phyloP scores from a whole-genome alignment of 2,888 invertebrate species.

The Odontocolon sp. region DNA sequence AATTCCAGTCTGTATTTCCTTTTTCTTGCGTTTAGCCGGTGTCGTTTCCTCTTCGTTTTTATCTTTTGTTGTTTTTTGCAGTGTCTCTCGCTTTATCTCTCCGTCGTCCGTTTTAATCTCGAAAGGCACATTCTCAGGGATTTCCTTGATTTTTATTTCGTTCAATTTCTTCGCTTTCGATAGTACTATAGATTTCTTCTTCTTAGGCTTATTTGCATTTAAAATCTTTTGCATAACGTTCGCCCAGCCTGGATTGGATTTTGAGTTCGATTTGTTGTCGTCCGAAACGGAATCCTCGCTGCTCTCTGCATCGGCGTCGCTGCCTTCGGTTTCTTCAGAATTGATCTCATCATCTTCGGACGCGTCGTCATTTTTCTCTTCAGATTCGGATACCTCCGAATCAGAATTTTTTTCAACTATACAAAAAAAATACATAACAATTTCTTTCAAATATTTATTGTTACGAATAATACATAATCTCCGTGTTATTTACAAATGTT shows the following conservation, averaged over 20 bases:
- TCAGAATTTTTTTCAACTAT: neutral
- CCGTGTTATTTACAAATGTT: neutral
- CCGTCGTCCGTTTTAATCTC: constrained; percentile 85
- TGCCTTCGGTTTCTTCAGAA: neutral
- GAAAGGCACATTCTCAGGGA: constrained; percentile 82
- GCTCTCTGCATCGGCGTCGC: constrained; percentile 4
- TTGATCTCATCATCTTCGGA: neutral
- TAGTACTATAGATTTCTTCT: constrained; percentile 88
- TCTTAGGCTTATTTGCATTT: constrained; percentile 87
- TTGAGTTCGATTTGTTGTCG: constrained; percentile 47
- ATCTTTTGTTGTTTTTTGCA: constrained; percentile 72
- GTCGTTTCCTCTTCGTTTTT: constrained; percentile 77
- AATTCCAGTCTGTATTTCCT: constrained; percentile 84
- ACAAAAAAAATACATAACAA: neutral
- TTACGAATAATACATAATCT: neutral
- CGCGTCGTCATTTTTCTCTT: neutral
- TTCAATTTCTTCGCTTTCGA: constrained; percentile 90
- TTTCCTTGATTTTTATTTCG: constrained; percentile 82
- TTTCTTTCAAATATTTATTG: neutral
- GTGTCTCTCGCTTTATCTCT: constrained; percentile 81
- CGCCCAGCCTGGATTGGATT: constrained; percentile 88
- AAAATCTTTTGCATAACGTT: constrained; percentile 91
- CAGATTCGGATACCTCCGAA: constrained; percentile 8
- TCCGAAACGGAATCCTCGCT: constrained; percentile 18
- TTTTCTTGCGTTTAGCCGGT: constrained; percentile 69